Conservation (phyloP, 1,140 invertebrate genomes). For the Caenorhabditis briggsae region DNA sequence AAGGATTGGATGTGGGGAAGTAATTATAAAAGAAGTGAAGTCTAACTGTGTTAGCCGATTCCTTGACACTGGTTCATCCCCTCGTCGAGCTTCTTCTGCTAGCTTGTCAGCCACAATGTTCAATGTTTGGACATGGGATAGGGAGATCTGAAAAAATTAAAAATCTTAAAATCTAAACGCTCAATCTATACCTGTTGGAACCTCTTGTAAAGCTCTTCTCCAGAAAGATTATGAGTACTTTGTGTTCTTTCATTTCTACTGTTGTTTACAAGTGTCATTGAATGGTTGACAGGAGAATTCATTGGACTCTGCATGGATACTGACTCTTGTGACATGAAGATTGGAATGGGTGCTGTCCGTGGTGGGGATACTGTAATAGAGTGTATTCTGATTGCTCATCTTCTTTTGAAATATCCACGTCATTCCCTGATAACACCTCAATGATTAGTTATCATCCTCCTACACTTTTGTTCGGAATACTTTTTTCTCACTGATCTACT, state of each 20-base stretch:
- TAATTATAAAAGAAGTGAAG: constrained; percentile 56
- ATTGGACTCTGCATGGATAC: constrained; percentile 50
- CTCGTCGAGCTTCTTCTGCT: constrained; percentile 58
- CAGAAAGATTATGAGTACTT: constrained; percentile 23
- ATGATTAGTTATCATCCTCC: constrained; percentile 19
- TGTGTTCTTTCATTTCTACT: constrained; percentile 19
- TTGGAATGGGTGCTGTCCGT: constrained; percentile 56
- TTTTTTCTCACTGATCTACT: neutral
- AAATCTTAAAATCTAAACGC: neutral
- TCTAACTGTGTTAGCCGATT: constrained; percentile 57
- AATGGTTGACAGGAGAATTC: constrained; percentile 47
- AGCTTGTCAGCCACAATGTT: constrained; percentile 59
- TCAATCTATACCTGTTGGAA: constrained; percentile 47
- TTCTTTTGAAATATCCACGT: neutral
- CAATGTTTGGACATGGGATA: constrained; percentile 59
- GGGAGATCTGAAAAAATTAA: constrained; percentile 11
- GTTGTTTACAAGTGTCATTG: neutral
- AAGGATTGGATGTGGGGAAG: constrained; percentile 54
- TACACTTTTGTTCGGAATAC: constrained; percentile 2
- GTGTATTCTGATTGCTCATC: neutral
- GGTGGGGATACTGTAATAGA: constrained; percentile 22
- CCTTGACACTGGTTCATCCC: constrained; percentile 59
- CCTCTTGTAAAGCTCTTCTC: constrained; percentile 49
- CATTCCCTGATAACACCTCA: constrained; percentile 14
- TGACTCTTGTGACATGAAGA: constrained; percentile 60